phyloP scores from a whole-genome alignment of 2,113 vertebrate genomes.

The Recurvirostra avosetta region DNA sequence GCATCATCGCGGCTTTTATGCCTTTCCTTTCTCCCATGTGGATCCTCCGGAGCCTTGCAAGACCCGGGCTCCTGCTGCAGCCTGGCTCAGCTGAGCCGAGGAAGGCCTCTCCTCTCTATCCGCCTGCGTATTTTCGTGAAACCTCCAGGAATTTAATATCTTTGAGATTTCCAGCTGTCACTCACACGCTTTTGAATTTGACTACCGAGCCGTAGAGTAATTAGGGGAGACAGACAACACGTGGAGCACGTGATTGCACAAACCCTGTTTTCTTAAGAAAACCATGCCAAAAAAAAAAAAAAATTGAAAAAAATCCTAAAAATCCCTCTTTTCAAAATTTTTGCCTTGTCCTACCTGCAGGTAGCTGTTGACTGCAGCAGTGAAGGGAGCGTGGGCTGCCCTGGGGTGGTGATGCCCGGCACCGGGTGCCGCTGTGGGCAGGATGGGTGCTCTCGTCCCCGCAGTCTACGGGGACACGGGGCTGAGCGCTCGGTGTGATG shows the following conservation, averaged over 20 bases:
- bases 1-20: background rate
- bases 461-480: too few relatives aligned
- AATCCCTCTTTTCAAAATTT: background rate
- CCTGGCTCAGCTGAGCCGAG: background rate
- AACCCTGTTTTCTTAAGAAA: background rate
- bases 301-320: background rate
- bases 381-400: background rate
- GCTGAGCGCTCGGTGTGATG: too few relatives aligned
- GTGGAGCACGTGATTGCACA: background rate
- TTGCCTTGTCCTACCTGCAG: background rate
- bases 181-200: background rate
- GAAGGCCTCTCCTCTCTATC: background rate
- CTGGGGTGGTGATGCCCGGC: background rate
- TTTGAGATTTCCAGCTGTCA: constrained; percentile 35
- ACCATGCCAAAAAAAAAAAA: background rate
- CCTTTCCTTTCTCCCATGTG: background rate
- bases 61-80: background rate
- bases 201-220: background rate
- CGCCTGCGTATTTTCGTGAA: background rate
- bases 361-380: background rate
- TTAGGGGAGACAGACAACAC: constrained; percentile 8
- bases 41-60: background rate
- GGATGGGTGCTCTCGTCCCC: background rate
- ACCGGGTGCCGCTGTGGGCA: background rate
- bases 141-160: constrained; percentile 15